phyloP scores from a whole-genome alignment of 2,888 invertebrate species.

The Marronus borbonicus region DNA sequence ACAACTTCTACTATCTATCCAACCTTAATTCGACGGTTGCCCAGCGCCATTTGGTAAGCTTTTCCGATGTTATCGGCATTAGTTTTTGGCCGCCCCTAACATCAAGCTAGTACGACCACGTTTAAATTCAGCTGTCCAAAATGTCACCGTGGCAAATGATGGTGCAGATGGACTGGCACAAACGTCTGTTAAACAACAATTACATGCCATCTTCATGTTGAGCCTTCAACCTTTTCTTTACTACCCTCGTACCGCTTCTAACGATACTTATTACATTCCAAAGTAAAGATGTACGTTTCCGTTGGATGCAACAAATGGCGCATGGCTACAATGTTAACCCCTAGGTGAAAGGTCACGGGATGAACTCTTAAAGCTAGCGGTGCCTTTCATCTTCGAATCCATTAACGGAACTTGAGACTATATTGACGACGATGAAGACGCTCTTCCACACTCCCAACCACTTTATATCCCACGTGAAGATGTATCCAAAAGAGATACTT shows the following conservation, averaged over 20 bases:
- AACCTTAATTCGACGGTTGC: too few species aligned
- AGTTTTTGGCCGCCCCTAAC: too few species aligned
- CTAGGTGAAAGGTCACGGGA: conserved; percentile 57
- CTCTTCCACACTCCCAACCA: neutral
- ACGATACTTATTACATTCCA: conserved; percentile 39
- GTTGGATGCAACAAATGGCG: conserved; percentile 42
- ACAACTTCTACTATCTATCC: too few species aligned
- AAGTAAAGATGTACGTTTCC: conserved; percentile 54
- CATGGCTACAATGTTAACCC: conserved; percentile 56
- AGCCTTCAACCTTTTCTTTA: too few species aligned
- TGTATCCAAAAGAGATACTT: conserved; percentile 47
- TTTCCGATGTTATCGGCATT: too few species aligned
- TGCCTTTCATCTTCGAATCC: conserved; percentile 56
- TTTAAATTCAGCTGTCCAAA: too few species aligned
- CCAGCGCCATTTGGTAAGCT: too few species aligned
- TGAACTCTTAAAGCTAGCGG: conserved; percentile 58
- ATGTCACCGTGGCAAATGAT: too few species aligned
- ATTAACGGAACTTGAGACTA: conserved; percentile 47
- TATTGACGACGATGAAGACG: neutral
- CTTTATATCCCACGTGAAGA: neutral
- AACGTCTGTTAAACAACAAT: neutral
- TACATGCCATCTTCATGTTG: neutral
- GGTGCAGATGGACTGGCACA: too few species aligned
- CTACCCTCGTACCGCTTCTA: neutral
- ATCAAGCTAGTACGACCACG: too few species aligned